phyloP scores from a whole-genome alignment of 2,797 vertebrate species.

The Sebastes goodei region DNA sequence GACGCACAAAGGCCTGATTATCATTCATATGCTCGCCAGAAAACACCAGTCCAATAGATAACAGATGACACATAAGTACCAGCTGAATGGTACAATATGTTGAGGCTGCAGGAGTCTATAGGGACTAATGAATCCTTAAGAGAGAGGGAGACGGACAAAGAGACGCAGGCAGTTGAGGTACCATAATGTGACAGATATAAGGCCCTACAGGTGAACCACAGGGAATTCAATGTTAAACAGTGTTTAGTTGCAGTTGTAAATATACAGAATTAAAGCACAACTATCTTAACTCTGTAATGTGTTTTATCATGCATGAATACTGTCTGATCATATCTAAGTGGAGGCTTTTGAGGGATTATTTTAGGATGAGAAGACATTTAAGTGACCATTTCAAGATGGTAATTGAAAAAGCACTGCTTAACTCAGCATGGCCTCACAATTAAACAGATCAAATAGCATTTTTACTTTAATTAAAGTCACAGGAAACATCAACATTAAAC shows the following conservation, averaged over 20 bases:
- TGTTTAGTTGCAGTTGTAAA: not conserved
- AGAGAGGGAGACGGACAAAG: slow-evolving; percentile 64
- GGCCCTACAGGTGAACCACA: slow-evolving; percentile 74
- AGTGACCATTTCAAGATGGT: slow-evolving; percentile 25
- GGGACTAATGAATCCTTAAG: slow-evolving; percentile 81
- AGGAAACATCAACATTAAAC: not conserved
- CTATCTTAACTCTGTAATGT: not conserved
- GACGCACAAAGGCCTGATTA: slow-evolving; percentile 84
- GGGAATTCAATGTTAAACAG: not conserved
- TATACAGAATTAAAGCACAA: not conserved
- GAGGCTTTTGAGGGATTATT: slow-evolving; percentile 4
- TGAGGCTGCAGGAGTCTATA: slow-evolving; percentile 74
- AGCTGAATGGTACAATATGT: slow-evolving; percentile 81
- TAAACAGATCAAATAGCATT: slow-evolving; percentile 7
- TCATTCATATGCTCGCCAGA: slow-evolving; percentile 83
- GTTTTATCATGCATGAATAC: not conserved
- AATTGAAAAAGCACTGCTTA: slow-evolving; percentile 26
- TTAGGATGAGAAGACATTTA: slow-evolving; percentile 6
- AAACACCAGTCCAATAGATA: slow-evolving; percentile 83
- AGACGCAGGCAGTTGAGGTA: slow-evolving; percentile 45
- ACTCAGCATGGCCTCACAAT: slow-evolving; percentile 22
- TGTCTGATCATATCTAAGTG: slow-evolving; percentile 18
- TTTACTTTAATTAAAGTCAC: slow-evolving; percentile 13
- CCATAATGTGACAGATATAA: slow-evolving; percentile 57
- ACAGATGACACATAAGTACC: slow-evolving; percentile 83